phyloP scores from a whole-genome alignment of 2,113 vertebrate genomes.

The Grallaria varia region DNA sequence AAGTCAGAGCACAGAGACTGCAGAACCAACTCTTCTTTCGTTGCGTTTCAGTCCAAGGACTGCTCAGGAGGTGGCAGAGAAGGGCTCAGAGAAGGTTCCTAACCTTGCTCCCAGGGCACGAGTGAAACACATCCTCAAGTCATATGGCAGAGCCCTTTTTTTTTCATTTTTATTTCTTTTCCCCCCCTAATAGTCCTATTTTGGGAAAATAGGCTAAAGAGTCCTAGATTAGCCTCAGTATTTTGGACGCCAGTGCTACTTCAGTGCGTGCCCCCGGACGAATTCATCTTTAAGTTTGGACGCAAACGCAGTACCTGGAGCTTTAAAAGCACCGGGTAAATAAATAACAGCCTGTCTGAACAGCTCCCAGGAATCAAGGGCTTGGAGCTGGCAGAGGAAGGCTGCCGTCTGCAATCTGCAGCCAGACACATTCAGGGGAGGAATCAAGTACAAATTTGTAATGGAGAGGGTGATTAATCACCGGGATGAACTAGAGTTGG shows the following conservation, averaged over 20 bases:
- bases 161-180: neutral
- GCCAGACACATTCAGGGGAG: neutral
- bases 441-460: neutral
- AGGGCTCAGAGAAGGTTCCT: neutral
- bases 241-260: constrained; percentile 62
- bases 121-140: constrained; percentile 21
- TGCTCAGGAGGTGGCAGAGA: neutral
- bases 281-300: neutral
- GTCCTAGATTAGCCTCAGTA: constrained; percentile 61
- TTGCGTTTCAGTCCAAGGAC: neutral
- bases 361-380: neutral
- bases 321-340: neutral
- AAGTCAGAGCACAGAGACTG: neutral
- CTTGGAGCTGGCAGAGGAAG: neutral
- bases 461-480: neutral
- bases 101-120: constrained; percentile 34
- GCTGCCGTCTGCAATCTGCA: neutral
- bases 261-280: neutral
- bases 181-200: neutral
- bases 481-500: neutral
- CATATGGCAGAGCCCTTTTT: neutral
- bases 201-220: constrained; percentile 63
- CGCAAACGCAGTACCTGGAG: neutral
- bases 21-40: neutral
- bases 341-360: neutral